Evolutionary conservation across 2,888 invertebrate species (phyloP).

Genomic region (Sinodicranocentrus sp.): DNA sequence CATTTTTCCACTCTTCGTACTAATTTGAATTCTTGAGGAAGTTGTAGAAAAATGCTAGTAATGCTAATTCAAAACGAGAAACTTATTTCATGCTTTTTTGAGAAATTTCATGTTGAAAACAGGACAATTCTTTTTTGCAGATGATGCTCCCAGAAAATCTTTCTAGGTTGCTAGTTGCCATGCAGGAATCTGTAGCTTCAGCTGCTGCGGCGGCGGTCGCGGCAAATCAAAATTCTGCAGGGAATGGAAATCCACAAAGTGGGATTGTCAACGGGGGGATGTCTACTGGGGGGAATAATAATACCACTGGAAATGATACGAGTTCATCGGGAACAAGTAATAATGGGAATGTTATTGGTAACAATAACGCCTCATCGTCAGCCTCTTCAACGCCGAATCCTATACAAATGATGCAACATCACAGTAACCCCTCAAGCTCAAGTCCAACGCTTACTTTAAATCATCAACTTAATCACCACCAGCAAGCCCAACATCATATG

Average conservation of each 20-base stretch:
- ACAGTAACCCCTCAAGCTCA: constrained; percentile 69
- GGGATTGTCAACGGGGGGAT: constrained; percentile 58
- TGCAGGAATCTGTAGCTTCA: constrained; percentile 76
- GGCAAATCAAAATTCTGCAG: constrained; percentile 56
- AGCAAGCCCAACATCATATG: constrained; percentile 52
- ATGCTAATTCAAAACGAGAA: constrained; percentile 58
- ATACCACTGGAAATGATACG: constrained; percentile 61
- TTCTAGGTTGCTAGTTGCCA: constrained; percentile 75
- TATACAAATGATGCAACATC: constrained; percentile 65
- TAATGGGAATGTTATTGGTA: constrained; percentile 50
- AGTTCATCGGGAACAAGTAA: constrained; percentile 61
- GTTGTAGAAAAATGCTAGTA: constrained; percentile 29
- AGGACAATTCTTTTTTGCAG: constrained; percentile 70
- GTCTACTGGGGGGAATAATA: constrained; percentile 42
- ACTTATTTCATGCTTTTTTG: constrained; percentile 64
- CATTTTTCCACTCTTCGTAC: constrained; percentile 49
- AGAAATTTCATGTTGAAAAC: no score
- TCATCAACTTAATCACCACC: constrained; percentile 69
- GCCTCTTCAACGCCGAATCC: constrained; percentile 66
- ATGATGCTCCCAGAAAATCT: constrained; percentile 76
- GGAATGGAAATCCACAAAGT: constrained; percentile 36
- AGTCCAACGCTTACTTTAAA: constrained; percentile 71
- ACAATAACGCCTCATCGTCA: constrained; percentile 57
- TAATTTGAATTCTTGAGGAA: constrained; percentile 65
- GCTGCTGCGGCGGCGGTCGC: constrained; percentile 61